Evolutionary conservation across 2,113 vertebrate species (phyloP).

Genomic region (Melanotaenia duboulayi): DNA sequence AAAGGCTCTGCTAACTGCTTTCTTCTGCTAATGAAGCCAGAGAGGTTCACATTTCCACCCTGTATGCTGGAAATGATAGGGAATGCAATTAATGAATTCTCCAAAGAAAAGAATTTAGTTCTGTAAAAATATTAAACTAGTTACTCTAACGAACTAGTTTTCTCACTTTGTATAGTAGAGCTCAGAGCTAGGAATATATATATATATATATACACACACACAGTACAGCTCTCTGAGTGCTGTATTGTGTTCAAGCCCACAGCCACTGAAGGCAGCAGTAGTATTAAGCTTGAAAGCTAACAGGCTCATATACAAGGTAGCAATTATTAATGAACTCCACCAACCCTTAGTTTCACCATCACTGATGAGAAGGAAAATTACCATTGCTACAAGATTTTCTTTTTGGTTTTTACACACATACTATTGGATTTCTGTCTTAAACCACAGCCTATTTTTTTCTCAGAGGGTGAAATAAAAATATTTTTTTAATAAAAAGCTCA

Average conservation of each 20-base stretch:
- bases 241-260: constrained; percentile 72
- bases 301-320: constrained; percentile 65
- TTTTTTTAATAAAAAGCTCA: not conserved
- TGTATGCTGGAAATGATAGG: not conserved
- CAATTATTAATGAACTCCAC: constrained; percentile 67
- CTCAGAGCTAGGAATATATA: not conserved
- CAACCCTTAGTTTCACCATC: constrained; percentile 38
- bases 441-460: not conserved
- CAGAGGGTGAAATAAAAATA: not conserved
- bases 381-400: not conserved
- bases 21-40: constrained; percentile 22
- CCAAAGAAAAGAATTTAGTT: constrained; percentile 27
- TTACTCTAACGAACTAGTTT: constrained; percentile 71
- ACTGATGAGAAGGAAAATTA: constrained; percentile 26
- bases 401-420: rapidly evolving
- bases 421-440: not conserved
- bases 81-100: constrained; percentile 43
- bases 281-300: constrained; percentile 68
- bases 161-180: constrained; percentile 32
- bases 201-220: no score
- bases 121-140: constrained; percentile 67
- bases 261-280: constrained; percentile 52
- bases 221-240: not conserved
- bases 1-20: constrained; percentile 11
- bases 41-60: not conserved